Evolutionary conservation across 2,888 invertebrate species (phyloP).

Genomic region (Andrena marginata): DNA sequence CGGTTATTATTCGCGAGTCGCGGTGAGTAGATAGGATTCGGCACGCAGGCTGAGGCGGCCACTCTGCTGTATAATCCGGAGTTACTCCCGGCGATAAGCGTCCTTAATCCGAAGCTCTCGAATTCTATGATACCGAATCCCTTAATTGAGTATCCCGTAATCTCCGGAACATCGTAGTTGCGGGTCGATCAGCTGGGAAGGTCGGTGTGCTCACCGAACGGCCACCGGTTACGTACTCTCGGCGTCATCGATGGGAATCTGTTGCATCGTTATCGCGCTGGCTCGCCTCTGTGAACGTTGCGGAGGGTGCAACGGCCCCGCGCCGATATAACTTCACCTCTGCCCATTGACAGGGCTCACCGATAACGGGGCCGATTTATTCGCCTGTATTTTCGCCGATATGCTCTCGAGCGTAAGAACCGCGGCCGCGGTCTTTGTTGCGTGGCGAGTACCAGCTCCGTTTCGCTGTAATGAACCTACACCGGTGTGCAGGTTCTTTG

Average conservation of each 20-base stretch:
- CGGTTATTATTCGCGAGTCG: conserved; percentile 16
- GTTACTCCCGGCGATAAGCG: conserved; percentile 73
- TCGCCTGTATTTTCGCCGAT: conserved; percentile 48
- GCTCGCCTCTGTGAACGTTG: conserved; percentile 31
- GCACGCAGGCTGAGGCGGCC: conserved; percentile 32
- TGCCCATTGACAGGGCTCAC: conserved; percentile 17
- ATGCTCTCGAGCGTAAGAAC: conserved; percentile 46
- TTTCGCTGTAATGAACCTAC: too few species aligned
- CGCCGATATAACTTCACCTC: conserved; percentile 47
- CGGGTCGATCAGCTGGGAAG: conserved; percentile 66
- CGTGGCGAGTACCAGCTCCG: background rate
- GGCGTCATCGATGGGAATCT: conserved; percentile 60
- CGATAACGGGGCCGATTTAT: conserved; percentile 58
- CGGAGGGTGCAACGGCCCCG: conserved; percentile 33
- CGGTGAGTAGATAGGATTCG: conserved; percentile 19
- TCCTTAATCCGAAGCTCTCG: conserved; percentile 74
- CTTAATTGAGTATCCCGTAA: conserved; percentile 76
- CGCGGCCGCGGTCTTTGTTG: conserved; percentile 6
- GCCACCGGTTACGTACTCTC: conserved; percentile 56
- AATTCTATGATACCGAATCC: conserved; percentile 77
- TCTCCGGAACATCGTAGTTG: conserved; percentile 70
- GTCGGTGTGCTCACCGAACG: conserved; percentile 36
- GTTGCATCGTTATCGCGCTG: conserved; percentile 61
- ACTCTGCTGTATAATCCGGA: conserved; percentile 65
- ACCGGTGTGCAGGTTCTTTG: background rate